Evolutionary conservation across 2,797 vertebrate species (phyloP).

Genomic region (Falco columbarius): DNA sequence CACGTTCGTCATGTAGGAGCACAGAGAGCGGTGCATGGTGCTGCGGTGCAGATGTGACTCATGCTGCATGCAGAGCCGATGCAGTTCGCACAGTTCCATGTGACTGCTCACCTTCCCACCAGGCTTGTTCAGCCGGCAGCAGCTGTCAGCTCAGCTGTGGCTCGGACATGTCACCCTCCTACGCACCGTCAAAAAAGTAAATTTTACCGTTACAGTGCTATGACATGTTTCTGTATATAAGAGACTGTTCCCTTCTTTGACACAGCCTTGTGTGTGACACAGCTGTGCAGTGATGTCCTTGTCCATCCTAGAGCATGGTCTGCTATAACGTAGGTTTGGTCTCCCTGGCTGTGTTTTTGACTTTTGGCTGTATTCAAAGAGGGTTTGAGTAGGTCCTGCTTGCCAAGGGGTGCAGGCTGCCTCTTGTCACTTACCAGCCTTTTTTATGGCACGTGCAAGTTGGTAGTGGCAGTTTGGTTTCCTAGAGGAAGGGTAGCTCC

Average conservation of each 20-base stretch:
- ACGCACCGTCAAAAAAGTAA: not conserved
- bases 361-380: not conserved
- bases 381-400: not conserved
- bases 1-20: not conserved
- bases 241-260: not conserved
- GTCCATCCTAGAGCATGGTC: not conserved
- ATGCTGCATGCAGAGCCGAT: not conserved
- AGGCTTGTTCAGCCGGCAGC: not conserved
- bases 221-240: not conserved
- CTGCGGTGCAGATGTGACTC: not conserved
- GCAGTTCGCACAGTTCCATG: rapidly evolving
- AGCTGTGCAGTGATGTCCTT: not conserved
- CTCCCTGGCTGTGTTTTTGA: rapidly evolving
- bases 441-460: not conserved
- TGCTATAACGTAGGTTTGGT: rapidly evolving
- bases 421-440: not conserved
- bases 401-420: not conserved
- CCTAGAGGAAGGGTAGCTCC: not conserved
- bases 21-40: rapidly evolving
- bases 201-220: not conserved
- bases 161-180: not conserved
- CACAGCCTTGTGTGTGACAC: not conserved
- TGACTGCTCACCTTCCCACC: not conserved
- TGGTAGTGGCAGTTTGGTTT: not conserved
- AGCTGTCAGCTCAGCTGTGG: not conserved